Evolutionary conservation across 2,797 vertebrate genomes (phyloP).

Genomic region (Gallirallus australis): DNA sequence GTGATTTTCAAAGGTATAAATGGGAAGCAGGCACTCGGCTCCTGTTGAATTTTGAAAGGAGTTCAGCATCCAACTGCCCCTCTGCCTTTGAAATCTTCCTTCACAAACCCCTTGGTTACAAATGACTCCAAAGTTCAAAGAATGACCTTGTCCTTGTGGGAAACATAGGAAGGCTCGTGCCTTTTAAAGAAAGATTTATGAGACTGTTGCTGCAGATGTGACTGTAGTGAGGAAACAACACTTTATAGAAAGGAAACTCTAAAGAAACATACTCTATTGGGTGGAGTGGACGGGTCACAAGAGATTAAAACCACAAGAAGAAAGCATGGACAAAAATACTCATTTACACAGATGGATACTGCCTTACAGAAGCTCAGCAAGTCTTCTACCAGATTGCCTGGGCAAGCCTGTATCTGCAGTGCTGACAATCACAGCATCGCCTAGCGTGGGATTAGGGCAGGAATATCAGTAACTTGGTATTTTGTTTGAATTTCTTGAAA

Average conservation of each 20-base stretch:
- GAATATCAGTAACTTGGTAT: background rate
- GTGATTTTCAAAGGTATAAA: constrained; percentile 58
- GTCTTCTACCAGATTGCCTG: background rate
- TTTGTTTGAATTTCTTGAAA: background rate
- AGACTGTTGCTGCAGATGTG: constrained; percentile 60
- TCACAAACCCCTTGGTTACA: constrained; percentile 56
- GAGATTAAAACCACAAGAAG: background rate
- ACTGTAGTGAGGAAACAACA: constrained; percentile 57
- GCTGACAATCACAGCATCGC: background rate
- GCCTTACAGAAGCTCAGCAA: background rate
- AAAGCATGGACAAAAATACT: background rate
- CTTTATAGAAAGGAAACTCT: constrained; percentile 55
- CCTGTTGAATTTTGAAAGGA: constrained; percentile 24
- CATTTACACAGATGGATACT: background rate
- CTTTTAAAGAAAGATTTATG: constrained; percentile 72
- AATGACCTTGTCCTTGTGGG: constrained; percentile 73
- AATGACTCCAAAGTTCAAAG: constrained; percentile 71
- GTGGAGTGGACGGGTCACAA: constrained; percentile 37
- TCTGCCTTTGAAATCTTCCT: constrained; percentile 50
- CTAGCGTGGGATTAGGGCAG: background rate
- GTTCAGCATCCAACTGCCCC: constrained; percentile 43
- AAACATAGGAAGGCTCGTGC: constrained; percentile 67
- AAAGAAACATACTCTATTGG: constrained; percentile 49
- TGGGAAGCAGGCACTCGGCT: constrained; percentile 40
- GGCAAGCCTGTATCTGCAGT: background rate